Conservation (phyloP, 1,140 invertebrate species). For the Steinernema khuongi region DNA sequence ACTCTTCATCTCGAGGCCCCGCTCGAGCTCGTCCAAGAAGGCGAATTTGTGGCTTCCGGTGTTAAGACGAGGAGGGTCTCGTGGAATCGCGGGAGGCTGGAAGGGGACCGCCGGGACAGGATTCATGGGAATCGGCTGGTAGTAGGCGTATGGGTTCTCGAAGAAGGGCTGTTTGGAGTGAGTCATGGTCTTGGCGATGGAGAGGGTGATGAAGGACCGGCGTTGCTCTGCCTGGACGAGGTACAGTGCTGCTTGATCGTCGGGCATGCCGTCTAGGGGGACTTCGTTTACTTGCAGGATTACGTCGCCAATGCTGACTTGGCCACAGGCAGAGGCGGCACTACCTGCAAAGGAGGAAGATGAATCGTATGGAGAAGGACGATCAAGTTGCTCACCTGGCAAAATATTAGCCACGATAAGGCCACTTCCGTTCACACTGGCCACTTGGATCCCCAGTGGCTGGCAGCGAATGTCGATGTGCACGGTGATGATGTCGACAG, state of each 20-base stretch:
- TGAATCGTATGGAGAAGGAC: neutral
- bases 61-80: neutral
- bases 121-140: neutral
- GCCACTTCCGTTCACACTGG: constrained; percentile 8
- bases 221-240: neutral
- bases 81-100: neutral
- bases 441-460: neutral
- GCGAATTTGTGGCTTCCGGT: neutral
- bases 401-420: constrained; percentile 3
- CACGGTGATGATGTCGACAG: neutral
- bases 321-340: neutral
- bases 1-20: neutral
- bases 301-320: neutral
- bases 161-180: neutral
- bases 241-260: neutral
- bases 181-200: neutral
- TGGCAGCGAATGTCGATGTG: neutral
- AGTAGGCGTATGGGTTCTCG: constrained; percentile 6
- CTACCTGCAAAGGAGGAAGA: neutral
- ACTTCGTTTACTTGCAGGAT: neutral
- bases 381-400: neutral
- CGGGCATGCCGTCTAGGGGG: neutral
- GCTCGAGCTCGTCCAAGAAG: neutral
- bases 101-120: neutral
- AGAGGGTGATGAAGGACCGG: neutral